These are phyloP conservation scores for Petrocephalus zakoni DNA, from an alignment of 2,113 vertebrate species.

Conservation along the genomic window DNA sequence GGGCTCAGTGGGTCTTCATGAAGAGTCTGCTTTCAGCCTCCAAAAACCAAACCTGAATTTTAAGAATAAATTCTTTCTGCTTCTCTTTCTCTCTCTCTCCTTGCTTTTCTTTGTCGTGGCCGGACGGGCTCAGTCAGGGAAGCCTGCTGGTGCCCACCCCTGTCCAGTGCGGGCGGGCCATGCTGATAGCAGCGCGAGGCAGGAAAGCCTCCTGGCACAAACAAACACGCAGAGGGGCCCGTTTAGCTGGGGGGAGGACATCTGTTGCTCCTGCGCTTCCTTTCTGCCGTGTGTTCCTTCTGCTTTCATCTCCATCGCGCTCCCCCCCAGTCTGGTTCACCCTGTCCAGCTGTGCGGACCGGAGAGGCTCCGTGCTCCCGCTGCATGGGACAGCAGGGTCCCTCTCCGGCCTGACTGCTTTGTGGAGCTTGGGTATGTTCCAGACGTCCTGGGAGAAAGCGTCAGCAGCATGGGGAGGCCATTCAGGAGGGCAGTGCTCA, in stretches of 20 bases:
- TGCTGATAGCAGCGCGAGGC: background rate
- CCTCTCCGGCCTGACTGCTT: background rate
- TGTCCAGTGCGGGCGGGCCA: background rate
- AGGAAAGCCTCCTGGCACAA: slow-evolving; percentile 35
- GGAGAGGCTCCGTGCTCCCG: slow-evolving; percentile 21
- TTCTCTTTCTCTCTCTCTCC: background rate
- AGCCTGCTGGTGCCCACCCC: background rate
- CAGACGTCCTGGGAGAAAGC: background rate
- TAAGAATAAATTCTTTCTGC: background rate
- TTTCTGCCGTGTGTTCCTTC: background rate
- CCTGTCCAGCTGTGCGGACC: slow-evolving; percentile 42
- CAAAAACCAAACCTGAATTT: background rate
- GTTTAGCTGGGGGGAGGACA: slow-evolving; percentile 32
- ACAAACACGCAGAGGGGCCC: slow-evolving; percentile 14
- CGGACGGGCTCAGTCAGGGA: background rate
- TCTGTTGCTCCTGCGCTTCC: slow-evolving; percentile 31
- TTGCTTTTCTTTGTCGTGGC: background rate
- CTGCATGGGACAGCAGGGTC: background rate
- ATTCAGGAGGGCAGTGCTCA: background rate
- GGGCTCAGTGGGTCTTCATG: background rate
- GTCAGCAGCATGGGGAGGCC: background rate
- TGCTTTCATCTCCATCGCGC: slow-evolving; percentile 33
- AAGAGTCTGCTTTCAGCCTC: background rate
- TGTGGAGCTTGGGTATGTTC: background rate
- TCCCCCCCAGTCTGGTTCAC: slow-evolving; percentile 31